Base-by-base conservation (phyloP, 1,140 invertebrate species). In the Maconellicoccus hirsutus region DNA sequence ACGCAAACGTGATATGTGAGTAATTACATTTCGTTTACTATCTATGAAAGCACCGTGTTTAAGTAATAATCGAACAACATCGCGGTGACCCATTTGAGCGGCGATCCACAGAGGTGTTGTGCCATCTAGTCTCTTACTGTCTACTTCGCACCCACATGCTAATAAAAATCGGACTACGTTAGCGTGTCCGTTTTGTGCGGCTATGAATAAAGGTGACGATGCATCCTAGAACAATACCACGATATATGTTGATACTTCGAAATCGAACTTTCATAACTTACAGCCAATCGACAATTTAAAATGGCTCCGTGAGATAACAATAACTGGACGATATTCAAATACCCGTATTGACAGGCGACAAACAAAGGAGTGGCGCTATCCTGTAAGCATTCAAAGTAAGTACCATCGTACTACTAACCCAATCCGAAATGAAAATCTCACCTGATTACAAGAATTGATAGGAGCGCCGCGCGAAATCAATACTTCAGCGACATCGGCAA, bases 21-120 rank as follows among this genome's bases (percentile, higher is more conserved):
- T 16, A 52, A 52, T 52, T 52, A 52, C 42, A 8, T 52, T 52
- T 81, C 93, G 84, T 3, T 87, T 84, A 25, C 87, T 83, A 80
- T 97, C 91, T 29, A 93, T 88, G 75, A 84, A 81, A 38, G 92
- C 92, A 29, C 90, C 90, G 72, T 85, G 84, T 77, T 86, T 85
- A 29, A 93, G 80, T 69, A 97, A 81, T 73, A 88, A 82, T 71
- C 86, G 83, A 25, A 92, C 92, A 59, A 94, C 86, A 75, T 88
- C 84, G 78, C 88, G 86, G 79, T 94, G 91, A 12, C 93, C 93
- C 88, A 94, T 94, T 84, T 97, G 94, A 59, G 91, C 85, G 2
- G 93, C 89, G 76, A 97, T 96, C 92, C 93, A 96, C 52, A 97
- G 83, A 33, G 94, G 88, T 12, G 91, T 91, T 70, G 93, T 91